Percentiles rank a stretch among this genome's conserved stretches.
These are phyloP conservation scores for Carassius auratus DNA, from an alignment of 2,113 vertebrate species.

Conservation along the genomic window DNA sequence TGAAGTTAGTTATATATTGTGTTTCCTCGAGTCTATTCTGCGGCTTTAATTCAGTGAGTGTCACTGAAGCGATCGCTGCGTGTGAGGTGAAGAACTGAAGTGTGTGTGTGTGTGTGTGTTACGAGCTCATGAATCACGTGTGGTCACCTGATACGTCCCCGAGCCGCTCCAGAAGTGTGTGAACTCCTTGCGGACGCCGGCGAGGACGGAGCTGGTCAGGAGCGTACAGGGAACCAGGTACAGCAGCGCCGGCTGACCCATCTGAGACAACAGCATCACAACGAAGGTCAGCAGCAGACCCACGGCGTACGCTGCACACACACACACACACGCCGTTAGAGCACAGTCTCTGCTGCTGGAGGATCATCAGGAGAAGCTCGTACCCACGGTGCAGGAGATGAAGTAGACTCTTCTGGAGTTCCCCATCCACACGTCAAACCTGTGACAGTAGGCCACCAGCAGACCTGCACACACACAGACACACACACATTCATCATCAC, in stretches of 20 bases:
- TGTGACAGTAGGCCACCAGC: slow-evolving; percentile 92
- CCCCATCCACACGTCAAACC: slow-evolving; percentile 90
- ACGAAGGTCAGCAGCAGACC: slow-evolving; percentile 90
- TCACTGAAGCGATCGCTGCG: too few relatives aligned
- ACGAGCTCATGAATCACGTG: too few relatives aligned
- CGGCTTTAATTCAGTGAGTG: too few relatives aligned
- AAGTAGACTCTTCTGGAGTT: slow-evolving; percentile 86
- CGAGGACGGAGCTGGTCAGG: slow-evolving; percentile 81
- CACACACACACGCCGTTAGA: background rate
- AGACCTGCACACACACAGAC: slow-evolving; percentile 80
- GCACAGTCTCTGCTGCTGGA: too few relatives aligned
- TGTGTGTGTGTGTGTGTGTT: too few relatives aligned
- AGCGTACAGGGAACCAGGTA: slow-evolving; percentile 95
- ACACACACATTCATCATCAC: too few relatives aligned
- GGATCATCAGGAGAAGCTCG: background rate
- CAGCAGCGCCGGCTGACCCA: slow-evolving; percentile 93
- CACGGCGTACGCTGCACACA: slow-evolving; percentile 82
- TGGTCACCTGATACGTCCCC: slow-evolving; percentile 67
- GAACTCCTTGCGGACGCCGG: slow-evolving; percentile 86
- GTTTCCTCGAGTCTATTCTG: too few relatives aligned
- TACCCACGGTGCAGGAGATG: slow-evolving; percentile 86
- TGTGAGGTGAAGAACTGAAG: too few relatives aligned
- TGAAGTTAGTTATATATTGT: too few relatives aligned
- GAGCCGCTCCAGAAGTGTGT: slow-evolving; percentile 90
- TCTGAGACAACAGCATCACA: slow-evolving; percentile 85